Evolutionary conservation across 2,888 invertebrate species (phyloP), one percentile per base, ranked within the genome.

Genomic region (Yponomeuta malinellus): DNA sequence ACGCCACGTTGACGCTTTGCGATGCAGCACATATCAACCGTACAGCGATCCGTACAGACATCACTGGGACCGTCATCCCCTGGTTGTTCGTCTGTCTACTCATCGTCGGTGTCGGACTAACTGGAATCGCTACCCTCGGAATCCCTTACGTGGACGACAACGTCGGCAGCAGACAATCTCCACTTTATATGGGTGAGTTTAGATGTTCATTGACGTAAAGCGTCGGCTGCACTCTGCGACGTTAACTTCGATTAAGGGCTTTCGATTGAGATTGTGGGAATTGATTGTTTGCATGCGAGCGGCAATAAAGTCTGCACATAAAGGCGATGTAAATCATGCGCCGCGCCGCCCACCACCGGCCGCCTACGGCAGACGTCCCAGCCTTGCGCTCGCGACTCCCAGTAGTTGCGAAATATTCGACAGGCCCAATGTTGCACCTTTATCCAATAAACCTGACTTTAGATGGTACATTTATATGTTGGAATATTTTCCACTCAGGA

Each of bases 101-200:
- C 71, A 96, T 97, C 72, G 97, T 98, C 63, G 98, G 98, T 70
- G 96, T 98, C 88, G 98, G 98, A 0, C 97, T 97, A 89, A 98
- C 98, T 0, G 97, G 98, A 15, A 97, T 98, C 71, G 96, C 97
- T 77, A 98, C 98, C 31, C 93, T 98, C 65, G 98, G 98, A 29
- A 98, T 98, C 78, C 98, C 98, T 5, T 98, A 97, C 85, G 97
- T 98, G 75, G 98, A 98, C 78, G 98, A 98, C 86, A 98, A 98
- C 86, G 97, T 98, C 72, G 97, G 97, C 78, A 97, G 96, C 88
- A 94, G 96, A 79, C 97, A 98, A 86, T 97, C 97, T 72, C 97
- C 98, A 43, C 94, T 98, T 76, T 98, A 98, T 90, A 97, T 98
- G 92, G 96, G 97, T 96, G 87, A 94, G 72, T 73, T 75, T 75